phyloP scores from a whole-genome alignment of 1,140 invertebrate genomes.

The Drosophila carrolli region DNA sequence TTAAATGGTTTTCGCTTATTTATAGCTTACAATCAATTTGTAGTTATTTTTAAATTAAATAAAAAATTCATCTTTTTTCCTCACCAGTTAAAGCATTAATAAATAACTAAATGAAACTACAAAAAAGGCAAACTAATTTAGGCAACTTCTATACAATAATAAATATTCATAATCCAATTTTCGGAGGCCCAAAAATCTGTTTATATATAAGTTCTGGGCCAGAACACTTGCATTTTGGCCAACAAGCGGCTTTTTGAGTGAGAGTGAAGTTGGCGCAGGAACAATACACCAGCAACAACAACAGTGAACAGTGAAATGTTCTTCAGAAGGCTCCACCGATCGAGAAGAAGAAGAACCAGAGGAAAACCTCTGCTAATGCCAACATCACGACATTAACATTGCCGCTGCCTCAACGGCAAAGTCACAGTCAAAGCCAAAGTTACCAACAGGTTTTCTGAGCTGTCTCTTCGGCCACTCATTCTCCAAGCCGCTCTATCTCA shows the following conservation, averaged over 20 bases:
- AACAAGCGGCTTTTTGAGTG: slow-evolving; percentile 78
- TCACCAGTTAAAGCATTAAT: no score
- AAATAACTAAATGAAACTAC: no score
- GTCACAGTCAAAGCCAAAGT: slow-evolving; percentile 80
- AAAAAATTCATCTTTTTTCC: no score
- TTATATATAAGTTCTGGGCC: slow-evolving; percentile 22
- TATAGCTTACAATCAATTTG: no score
- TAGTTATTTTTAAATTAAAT: no score
- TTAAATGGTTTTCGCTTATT: no score
- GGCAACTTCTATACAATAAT: no score
- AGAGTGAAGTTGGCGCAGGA: slow-evolving; percentile 84
- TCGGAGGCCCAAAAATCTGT: neutral
- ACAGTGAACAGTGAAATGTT: slow-evolving; percentile 30
- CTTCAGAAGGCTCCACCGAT: slow-evolving; percentile 33
- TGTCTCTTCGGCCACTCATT: slow-evolving; percentile 12
- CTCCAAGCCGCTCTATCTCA: slow-evolving; percentile 10
- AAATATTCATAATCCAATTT: neutral
- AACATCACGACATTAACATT: slow-evolving; percentile 54
- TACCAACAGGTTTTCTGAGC: slow-evolving; percentile 58
- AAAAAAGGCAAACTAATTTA: no score
- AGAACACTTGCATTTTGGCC: slow-evolving; percentile 74
- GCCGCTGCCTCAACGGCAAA: slow-evolving; percentile 61
- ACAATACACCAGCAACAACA: slow-evolving; percentile 44
- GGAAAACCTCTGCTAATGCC: slow-evolving; percentile 30
- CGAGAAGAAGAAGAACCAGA: slow-evolving; percentile 11